Evolutionary conservation across 2,888 invertebrate species (phyloP).

Genomic region (Trachelus stipa): DNA sequence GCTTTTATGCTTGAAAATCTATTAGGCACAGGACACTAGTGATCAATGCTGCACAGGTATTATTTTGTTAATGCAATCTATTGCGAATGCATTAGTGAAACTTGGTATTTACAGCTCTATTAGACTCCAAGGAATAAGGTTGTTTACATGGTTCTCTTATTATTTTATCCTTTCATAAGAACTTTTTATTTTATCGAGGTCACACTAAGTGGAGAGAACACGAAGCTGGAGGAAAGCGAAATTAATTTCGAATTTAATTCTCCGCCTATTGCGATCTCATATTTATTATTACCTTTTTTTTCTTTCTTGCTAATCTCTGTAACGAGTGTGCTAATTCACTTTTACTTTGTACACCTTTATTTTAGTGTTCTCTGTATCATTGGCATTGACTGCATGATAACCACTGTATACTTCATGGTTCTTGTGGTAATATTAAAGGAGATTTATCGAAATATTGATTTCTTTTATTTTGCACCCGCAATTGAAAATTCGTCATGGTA

Average conservation of each 20-base stretch:
- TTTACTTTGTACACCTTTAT: conserved; percentile 8
- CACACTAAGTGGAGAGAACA: not conserved
- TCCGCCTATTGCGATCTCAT: not conserved
- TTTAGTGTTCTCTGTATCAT: conserved; percentile 13
- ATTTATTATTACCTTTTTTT: not conserved
- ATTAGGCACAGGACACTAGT: not conserved
- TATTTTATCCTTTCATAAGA: not conserved
- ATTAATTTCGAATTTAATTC: not conserved
- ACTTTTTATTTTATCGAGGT: not conserved
- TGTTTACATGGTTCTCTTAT: not conserved
- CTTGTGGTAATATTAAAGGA: conserved; percentile 25
- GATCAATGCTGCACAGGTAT: not conserved
- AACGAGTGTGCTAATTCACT: conserved; percentile 3
- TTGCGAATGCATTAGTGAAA: not conserved
- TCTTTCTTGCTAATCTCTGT: conserved; percentile 4
- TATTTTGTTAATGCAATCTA: not conserved
- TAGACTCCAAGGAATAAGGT: not conserved
- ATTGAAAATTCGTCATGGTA: not conserved
- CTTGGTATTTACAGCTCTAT: not conserved
- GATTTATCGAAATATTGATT: conserved; percentile 20
- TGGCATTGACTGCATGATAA: conserved; percentile 20
- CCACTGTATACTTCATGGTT: conserved; percentile 20
- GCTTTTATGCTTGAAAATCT: conserved; percentile 3
- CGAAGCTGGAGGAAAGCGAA: not conserved
- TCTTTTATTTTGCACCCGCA: conserved; percentile 27